Evolutionary conservation across 2,113 vertebrate genomes (phyloP).

Genomic region (Vicugna pacos): DNA sequence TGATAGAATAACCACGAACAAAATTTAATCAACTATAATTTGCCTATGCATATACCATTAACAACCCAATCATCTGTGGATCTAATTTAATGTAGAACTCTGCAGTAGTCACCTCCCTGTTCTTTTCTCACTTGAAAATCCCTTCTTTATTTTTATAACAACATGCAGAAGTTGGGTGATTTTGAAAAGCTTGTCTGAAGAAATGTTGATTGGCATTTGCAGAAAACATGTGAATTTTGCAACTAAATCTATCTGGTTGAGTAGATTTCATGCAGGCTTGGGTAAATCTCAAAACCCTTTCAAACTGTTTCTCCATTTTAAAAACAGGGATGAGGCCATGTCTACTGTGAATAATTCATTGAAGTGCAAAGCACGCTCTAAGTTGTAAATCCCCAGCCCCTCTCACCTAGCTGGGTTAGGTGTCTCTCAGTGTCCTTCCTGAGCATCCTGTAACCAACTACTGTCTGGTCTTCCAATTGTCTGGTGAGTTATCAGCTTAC

Average conservation of each 20-base stretch:
- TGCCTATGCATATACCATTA: background rate
- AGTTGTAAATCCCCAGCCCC: background rate
- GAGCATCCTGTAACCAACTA: background rate
- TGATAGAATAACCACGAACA: background rate
- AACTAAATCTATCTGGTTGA: background rate
- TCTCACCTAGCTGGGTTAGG: background rate
- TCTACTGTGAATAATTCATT: background rate
- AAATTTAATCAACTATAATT: background rate
- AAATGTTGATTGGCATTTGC: background rate
- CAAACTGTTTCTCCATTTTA: background rate
- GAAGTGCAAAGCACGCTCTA: background rate
- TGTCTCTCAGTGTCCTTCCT: background rate
- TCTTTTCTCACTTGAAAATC: slow-evolving; percentile 5
- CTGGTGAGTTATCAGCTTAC: background rate
- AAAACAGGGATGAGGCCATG: background rate
- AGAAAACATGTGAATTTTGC: background rate
- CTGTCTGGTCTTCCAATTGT: background rate
- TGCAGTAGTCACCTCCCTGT: background rate
- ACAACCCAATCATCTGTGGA: background rate
- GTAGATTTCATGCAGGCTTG: background rate
- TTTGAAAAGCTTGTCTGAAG: background rate
- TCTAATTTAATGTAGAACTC: background rate
- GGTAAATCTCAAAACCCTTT: background rate
- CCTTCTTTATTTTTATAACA: background rate
- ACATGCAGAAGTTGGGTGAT: background rate